Base-by-base conservation (phyloP, 2,888 invertebrate genomes). In the Parelbella ahira region DNA sequence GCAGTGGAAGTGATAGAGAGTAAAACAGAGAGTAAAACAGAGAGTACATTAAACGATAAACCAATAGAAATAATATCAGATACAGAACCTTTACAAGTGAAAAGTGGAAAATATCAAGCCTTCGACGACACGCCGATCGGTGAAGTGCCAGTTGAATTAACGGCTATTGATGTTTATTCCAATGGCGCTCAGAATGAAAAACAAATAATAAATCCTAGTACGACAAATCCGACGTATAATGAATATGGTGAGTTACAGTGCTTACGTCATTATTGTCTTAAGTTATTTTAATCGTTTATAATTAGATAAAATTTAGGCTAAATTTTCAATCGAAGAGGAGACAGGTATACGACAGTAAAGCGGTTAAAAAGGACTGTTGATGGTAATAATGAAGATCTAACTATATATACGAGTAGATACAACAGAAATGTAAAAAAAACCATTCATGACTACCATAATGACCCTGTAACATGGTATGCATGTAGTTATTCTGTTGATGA, bases 31-130 rank as follows among this genome's bases (percentile, higher is more conserved):
- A 49, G 54, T 6, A 55, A 60, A 39, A 51, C 59, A 45, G 60
- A 58, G 4, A 37, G 24, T 30, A 28, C 12, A 9, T 27, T 39
- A 9, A 49, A 50, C 15, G 47, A 33, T n/a, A 49, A 58, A 13
- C 68, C 70, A 3, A 67, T 73, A 4, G 82, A 83, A 54, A 50
- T 72, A 8, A 21, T 78, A 41, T 53, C 68, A 9, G 65, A 65
- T 4, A 42, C 53, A 2, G 63, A 65, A 8, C 49, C 57, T 3
- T 48, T 86, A 34, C 58, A 71, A 50, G 68, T 82, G 4, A 74
- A 63, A 45, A 83, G 70, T 66, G 88, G 88, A 27, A 86, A 77
- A 43, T 88, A 86, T 54, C 84, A 87, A 44, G 45, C 60, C 11
- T 53, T 76, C 1, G 71, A 72, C 39, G 82, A 81, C 58, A 74